Evolutionary conservation across 2,113 vertebrate species (phyloP), one percentile per base, ranked within the genome.

Genomic region (Morone chrysops): DNA sequence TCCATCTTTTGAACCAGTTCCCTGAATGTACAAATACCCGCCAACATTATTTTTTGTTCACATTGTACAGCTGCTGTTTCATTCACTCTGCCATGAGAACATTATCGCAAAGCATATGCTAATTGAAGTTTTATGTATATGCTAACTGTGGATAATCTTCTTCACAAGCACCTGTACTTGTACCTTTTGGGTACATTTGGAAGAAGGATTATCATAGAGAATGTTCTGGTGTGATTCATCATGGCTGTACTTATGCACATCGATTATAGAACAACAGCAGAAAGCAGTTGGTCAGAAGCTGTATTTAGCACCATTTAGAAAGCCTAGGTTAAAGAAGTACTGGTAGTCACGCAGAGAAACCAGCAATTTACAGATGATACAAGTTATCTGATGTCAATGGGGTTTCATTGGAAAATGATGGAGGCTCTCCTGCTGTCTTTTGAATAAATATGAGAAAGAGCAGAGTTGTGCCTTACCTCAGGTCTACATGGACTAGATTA

Each of bases 1-100:
- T 61, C 20, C 71, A 76, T 76, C 56, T 74, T 62, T 68, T 68
- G 18, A 60, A 66, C 75, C 41, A 18, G 48, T 48, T n/a, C 41
- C 40, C 12, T 75, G 25, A 74, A 79, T 84, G 20, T 47, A 53
- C 53, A 68, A 68, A 61, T 5, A 74, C 41, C 36, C 16, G 22
- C 36, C 2, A 3, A 22, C 20, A 40, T 51, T 57, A 0, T 2
- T 41, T 22, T 47, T 5, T 8, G 8, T 12, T 3, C 13, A 6
- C 5, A 31, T 11, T 53, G 25, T 25, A 40, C 56, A 48, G 14
- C 13, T 10, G 38, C 14, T 36, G 5, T 22, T 66, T 47, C 0
- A 25, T 51, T 61, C 20, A 50, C 43, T 5, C 54, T 38, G 6
- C 20, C 12, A 5, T 4, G 13, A 40, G 36, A 31, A 62, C 38